These are phyloP conservation scores for Seladonia tumulorum DNA, from an alignment of 2,888 invertebrate genomes.

Conservation along the genomic window DNA sequence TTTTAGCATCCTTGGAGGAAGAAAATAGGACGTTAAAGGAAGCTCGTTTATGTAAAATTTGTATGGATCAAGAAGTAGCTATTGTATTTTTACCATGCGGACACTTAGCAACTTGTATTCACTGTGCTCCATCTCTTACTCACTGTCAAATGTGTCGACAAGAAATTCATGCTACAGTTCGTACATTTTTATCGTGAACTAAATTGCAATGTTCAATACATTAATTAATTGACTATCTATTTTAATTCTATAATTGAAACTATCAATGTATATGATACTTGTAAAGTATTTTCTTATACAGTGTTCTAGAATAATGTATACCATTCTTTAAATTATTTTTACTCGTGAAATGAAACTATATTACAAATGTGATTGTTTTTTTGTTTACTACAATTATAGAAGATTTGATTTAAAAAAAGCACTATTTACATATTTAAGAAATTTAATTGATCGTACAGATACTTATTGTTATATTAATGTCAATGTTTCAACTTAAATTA, in stretches of 20 bases:
- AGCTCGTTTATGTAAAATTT: slow-evolving; percentile 95
- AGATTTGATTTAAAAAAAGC: background rate
- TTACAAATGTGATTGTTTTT: background rate
- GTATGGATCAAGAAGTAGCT: slow-evolving; percentile 96
- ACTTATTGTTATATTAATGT: slow-evolving; percentile 10
- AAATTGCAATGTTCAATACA: slow-evolving; percentile 28
- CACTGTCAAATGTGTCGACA: slow-evolving; percentile 94
- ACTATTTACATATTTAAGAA: slow-evolving; percentile 24
- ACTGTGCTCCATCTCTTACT: slow-evolving; percentile 93
- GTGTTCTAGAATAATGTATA: slow-evolving; percentile 14
- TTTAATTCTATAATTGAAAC: slow-evolving; percentile 21
- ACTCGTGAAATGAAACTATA: background rate
- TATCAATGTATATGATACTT: slow-evolving; percentile 11
- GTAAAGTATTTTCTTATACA: slow-evolving; percentile 37
- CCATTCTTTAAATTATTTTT: slow-evolving; percentile 1
- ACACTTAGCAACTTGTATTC: slow-evolving; percentile 94
- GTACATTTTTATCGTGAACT: slow-evolving; percentile 90
- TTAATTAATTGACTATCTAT: slow-evolving; percentile 21
- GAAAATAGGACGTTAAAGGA: slow-evolving; percentile 94
- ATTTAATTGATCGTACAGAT: slow-evolving; percentile 26
- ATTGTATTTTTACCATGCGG: slow-evolving; percentile 98
- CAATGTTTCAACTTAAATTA: background rate
- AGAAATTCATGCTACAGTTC: slow-evolving; percentile 92
- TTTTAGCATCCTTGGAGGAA: slow-evolving; percentile 86
- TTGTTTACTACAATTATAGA: background rate